Evolutionary conservation across 2,113 vertebrate genomes (phyloP), one percentile per base, ranked within the genome.

Genomic region (Oreochromis tanganicae): DNA sequence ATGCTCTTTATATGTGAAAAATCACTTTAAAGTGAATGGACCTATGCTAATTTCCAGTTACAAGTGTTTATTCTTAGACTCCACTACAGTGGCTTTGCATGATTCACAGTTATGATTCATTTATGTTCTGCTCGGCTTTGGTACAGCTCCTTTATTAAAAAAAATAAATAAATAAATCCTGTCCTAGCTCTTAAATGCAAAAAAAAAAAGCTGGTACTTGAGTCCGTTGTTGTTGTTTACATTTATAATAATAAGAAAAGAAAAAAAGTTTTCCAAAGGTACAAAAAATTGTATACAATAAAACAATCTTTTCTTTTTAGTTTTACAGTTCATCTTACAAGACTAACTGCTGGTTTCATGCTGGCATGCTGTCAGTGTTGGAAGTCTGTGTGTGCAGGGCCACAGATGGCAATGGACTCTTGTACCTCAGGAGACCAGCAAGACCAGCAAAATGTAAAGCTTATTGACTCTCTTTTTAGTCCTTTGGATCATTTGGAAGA

Each of bases 201-300:
- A 6, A 19, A 3, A 32, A 63, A 3, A 32, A 63, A n/a, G n/a
- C 1, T 17, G 11, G 63, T 21, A 41, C 14, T 41, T 21, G 0
- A 41, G 36, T 41, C 12, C 66, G 16, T 50, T 17, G 4, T 34
- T 27, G 27, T 66, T 5, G 2, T 66, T 66, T 38, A 38, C 5
- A 38, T 14, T 71, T 71, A 71, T 68, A 38, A 41, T 21, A 68
- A 68, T 2, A 32, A 32, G 2, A 61, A 61, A 32, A 32, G 5
- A 6, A 17, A 32, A 29, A 16, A 19, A 24, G n/a, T 14, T 21
- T 14, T 43, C 12, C 11, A 41, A 41, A 24, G 36, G 11, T 21
- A n/a, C 61, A 38, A 1, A 66, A 21, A 24, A 71, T 8, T 43
- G 2, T 4, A 43, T 41, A 43, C 3, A 21, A 14, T 17, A 2